Percentiles rank a stretch among this genome's conserved stretches.
Evolutionary conservation across 2,113 vertebrate species (phyloP).

Genomic region (Scytalopus superciliaris): DNA sequence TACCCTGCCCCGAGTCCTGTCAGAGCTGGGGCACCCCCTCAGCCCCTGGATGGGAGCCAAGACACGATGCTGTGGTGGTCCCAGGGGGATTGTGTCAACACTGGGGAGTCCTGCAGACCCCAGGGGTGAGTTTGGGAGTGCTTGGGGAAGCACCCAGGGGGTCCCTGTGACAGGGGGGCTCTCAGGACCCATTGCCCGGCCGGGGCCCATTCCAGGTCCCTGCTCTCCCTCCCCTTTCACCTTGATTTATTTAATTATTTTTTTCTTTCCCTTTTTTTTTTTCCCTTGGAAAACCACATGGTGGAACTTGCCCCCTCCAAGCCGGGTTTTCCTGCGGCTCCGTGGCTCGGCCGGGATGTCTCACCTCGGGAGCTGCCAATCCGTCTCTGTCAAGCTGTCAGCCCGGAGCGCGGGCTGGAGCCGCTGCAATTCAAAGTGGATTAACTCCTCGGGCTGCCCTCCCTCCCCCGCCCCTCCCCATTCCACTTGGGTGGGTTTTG

Average conservation of each 20-base stretch:
- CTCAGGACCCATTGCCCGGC: neutral
- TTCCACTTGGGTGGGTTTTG: constrained; percentile 65
- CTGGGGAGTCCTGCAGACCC: neutral
- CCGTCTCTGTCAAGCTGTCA: constrained; percentile 62
- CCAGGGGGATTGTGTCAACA: neutral
- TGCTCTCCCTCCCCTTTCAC: neutral
- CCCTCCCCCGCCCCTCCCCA: constrained; percentile 18
- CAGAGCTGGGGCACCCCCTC: neutral
- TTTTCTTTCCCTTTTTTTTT: neutral
- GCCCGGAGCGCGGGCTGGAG: neutral
- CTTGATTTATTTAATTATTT: neutral
- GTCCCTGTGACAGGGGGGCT: neutral
- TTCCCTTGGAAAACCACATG: neutral
- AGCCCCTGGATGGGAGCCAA: fast-evolving
- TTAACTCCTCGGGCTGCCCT: constrained; percentile 56
- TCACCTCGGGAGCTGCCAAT: constrained; percentile 67
- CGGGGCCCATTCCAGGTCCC: neutral
- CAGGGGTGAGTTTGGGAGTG: neutral
- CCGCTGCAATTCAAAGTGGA: constrained; percentile 63
- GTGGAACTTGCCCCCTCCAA: neutral
- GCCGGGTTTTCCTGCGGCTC: neutral
- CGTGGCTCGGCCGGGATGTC: constrained; percentile 2
- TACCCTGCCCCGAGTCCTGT: fast-evolving
- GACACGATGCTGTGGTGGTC: fast-evolving
- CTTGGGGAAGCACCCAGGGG: neutral